These are phyloP conservation scores for Chaetophractus vellerosus DNA, from an alignment of 2,797 vertebrate species.

Conservation along the genomic window DNA sequence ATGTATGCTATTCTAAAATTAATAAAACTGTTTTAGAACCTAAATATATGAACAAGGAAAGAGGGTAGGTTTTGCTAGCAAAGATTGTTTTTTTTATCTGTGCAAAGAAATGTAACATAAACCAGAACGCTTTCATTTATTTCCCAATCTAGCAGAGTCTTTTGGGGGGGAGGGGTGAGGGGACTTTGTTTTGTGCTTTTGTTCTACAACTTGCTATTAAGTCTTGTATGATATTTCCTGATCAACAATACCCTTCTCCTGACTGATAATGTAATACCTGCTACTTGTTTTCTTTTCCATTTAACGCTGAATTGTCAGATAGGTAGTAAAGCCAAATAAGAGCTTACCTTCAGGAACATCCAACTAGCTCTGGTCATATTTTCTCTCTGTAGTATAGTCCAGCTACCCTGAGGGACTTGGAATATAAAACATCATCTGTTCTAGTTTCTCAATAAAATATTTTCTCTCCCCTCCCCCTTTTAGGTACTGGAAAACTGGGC, in stretches of 20 bases:
- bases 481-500: slow-evolving; percentile 98
- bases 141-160: slow-evolving; percentile 52
- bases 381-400: neutral
- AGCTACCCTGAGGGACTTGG: neutral
- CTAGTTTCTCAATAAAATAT: slow-evolving; percentile 82
- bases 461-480: slow-evolving; percentile 67
- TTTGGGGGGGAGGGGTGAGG: no score
- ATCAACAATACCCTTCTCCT: neutral
- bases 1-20: neutral
- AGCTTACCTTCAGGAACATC: neutral
- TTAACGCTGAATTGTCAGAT: neutral
- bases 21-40: slow-evolving; percentile 45
- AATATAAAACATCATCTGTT: neutral
- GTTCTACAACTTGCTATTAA: slow-evolving; percentile 33
- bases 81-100: slow-evolving; percentile 56
- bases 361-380: neutral
- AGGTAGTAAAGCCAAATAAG: neutral
- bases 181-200: neutral
- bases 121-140: slow-evolving; percentile 40
- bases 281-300: slow-evolving; percentile 39
- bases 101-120: slow-evolving; percentile 54
- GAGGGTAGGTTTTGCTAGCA: slow-evolving; percentile 27
- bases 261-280: neutral
- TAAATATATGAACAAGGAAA: slow-evolving; percentile 26
- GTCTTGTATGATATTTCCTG: neutral